phyloP scores from a whole-genome alignment of 1,140 invertebrate genomes.

The Mya arenaria region DNA sequence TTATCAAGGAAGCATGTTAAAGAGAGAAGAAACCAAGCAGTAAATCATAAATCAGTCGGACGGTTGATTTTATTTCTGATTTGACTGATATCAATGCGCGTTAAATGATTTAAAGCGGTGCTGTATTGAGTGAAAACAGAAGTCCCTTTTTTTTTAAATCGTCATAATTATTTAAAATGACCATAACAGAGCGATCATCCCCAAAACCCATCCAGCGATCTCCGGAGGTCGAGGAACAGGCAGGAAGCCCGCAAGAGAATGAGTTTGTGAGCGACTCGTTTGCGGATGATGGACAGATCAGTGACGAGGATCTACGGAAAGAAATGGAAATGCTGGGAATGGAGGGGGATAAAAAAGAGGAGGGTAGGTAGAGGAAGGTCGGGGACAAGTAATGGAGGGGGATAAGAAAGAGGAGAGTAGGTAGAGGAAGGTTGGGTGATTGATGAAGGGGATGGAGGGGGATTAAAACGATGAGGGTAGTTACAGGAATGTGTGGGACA shows the following conservation, averaged over 20 bases:
- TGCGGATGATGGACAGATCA: slow-evolving; percentile 73
- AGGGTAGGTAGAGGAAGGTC: slow-evolving; percentile 46
- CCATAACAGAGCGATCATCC: slow-evolving; percentile 61
- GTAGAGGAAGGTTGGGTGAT: background rate
- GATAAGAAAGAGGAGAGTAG: background rate
- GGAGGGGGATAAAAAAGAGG: slow-evolving; percentile 63
- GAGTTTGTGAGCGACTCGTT: slow-evolving; percentile 83
- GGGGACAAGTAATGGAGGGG: background rate
- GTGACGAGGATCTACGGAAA: slow-evolving; percentile 81
- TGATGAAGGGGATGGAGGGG: background rate
- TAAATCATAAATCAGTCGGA: no score
- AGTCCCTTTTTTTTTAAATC: no score
- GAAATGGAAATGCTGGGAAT: slow-evolving; percentile 82
- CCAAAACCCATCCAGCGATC: slow-evolving; percentile 53
- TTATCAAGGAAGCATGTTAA: no score
- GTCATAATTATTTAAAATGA: no score
- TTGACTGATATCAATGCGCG: no score
- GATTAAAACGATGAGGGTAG: background rate
- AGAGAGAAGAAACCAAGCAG: no score
- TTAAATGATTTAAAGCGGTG: no score
- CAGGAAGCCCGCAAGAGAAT: slow-evolving; percentile 74
- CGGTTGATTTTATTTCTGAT: no score
- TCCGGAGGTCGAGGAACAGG: slow-evolving; percentile 66
- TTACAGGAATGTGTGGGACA: background rate
- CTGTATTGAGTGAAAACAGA: no score